Base-by-base conservation (phyloP, 1,140 invertebrate genomes). In the Hylaeus anthracinus region DNA sequence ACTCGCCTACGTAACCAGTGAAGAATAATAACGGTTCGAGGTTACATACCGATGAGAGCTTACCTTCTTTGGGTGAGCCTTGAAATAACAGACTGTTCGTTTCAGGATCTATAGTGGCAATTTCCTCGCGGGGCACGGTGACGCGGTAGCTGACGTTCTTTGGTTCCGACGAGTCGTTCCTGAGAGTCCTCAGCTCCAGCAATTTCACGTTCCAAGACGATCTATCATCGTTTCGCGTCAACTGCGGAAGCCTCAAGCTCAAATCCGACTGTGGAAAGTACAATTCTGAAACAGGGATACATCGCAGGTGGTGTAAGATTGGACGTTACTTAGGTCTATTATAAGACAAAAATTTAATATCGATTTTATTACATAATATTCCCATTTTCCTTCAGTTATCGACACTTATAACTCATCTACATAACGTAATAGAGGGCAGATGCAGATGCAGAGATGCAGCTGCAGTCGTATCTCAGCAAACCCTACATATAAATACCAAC, bases 191-290 rank as follows among this genome's bases (percentile, higher is more conserved):
- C 26, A 91, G 70, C 14, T 81, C 87, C 37, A 93, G 72, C 64
- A 93, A 53, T 43, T 86, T 89, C 10, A 92, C 26, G 45, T 83
- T 75, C 26, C 26, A 26, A 76, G 37, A 86, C 64, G 66, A 37
- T n/a, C 14, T 37, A 39, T 14, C 82, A 79, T 55, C 70, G 72
- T 90, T 85, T 55, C 78, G 67, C 39, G 56, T 6, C 5, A 88
- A 67, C 26, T 91, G 90, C 2, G 92, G 92, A 45, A 93, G 60
- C 56, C 88, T 88, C 15, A 93, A 60, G 9, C 82, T 86, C 63
- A 93, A 64, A 67, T 93, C 86, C 8, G 92, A 93, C 73, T 93
- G 92, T 43, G 92, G 90, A 81, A 93, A 93, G 73, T 93, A 93
- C 5, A 93, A 64, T 48, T 85, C 92, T 93, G 89, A 60, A 92